Percentiles rank a stretch among this genome's conserved stretches.
phyloP scores from a whole-genome alignment of 2,888 invertebrate genomes.

The Parnassius glacialis region DNA sequence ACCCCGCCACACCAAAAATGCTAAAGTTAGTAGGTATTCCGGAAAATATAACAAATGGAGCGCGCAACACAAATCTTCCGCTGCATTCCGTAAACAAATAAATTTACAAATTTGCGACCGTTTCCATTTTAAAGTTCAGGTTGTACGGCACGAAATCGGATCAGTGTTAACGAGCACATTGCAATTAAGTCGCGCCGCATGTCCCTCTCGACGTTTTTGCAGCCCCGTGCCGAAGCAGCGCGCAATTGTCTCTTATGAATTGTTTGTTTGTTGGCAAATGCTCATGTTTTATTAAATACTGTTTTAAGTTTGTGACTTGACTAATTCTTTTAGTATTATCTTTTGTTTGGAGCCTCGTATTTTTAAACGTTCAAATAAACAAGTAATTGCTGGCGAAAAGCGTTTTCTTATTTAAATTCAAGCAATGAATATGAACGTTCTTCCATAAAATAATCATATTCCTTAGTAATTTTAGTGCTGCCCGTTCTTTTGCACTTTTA shows the following conservation, averaged over 20 bases:
- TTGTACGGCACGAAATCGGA: slow-evolving; percentile 42
- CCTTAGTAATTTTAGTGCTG: too few relatives aligned
- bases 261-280: slow-evolving; percentile 34
- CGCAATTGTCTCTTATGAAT: slow-evolving; percentile 41
- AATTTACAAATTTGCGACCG: slow-evolving; percentile 31
- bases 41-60: slow-evolving; percentile 24
- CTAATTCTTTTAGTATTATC: slow-evolving; percentile 22
- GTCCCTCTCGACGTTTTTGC: slow-evolving; percentile 36
- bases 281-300: slow-evolving; percentile 28
- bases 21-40: slow-evolving; percentile 19
- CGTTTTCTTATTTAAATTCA: too few relatives aligned
- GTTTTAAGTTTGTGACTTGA: slow-evolving; percentile 16
- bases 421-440: too few relatives aligned
- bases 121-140: slow-evolving; percentile 41
- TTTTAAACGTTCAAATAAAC: neutral
- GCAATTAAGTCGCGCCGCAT: slow-evolving; percentile 43
- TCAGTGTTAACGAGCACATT: slow-evolving; percentile 48
- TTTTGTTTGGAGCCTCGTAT: slow-evolving; percentile 6
- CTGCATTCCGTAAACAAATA: slow-evolving; percentile 31
- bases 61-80: slow-evolving; percentile 28
- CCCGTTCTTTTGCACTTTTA: too few relatives aligned
- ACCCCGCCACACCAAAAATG: slow-evolving; percentile 14
- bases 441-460: too few relatives aligned
- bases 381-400: too few relatives aligned
- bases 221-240: slow-evolving; percentile 28